These are phyloP conservation scores for Amphibalanus amphitrite DNA, from an alignment of 1,140 invertebrate genomes.

Conservation along the genomic window DNA sequence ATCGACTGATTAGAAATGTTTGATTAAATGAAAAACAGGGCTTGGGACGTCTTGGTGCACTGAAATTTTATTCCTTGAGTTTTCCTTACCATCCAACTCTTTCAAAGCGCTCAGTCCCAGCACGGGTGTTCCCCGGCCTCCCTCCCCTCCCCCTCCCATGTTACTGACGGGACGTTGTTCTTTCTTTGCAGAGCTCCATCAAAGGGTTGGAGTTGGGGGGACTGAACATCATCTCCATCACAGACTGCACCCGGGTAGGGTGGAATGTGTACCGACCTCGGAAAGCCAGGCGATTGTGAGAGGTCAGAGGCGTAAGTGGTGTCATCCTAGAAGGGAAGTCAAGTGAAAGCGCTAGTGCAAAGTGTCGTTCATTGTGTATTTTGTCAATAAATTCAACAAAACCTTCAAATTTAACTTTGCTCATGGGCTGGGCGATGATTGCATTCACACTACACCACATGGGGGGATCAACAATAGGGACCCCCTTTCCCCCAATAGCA, in stretches of 20 bases:
- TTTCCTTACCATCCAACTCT: too few species aligned
- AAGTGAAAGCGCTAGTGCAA: not conserved
- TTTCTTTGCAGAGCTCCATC: slow-evolving; percentile 53
- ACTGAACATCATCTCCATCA: slow-evolving; percentile 71
- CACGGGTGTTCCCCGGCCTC: too few species aligned
- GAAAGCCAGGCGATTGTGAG: slow-evolving; percentile 49
- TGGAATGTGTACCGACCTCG: slow-evolving; percentile 51
- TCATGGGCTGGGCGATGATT: too few species aligned
- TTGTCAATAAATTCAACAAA: not conserved
- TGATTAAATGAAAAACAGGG: too few species aligned
- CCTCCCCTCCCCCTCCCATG: too few species aligned
- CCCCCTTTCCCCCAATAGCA: too few species aligned
- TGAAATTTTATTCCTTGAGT: too few species aligned
- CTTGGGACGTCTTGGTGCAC: too few species aligned
- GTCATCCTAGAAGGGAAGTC: not conserved
- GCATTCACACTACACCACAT: too few species aligned
- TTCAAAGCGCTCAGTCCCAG: too few species aligned
- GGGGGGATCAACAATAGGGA: too few species aligned
- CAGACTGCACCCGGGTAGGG: slow-evolving; percentile 66
- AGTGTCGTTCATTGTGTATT: not conserved
- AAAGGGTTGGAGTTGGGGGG: slow-evolving; percentile 83
- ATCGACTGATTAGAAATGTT: too few species aligned
- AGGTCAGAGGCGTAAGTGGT: not conserved
- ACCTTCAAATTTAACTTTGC: not conserved
- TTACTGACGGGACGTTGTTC: not conserved